These are phyloP conservation scores for Cryptotis parvus DNA, from an alignment of 2,113 vertebrate genomes.

Conservation along the genomic window DNA sequence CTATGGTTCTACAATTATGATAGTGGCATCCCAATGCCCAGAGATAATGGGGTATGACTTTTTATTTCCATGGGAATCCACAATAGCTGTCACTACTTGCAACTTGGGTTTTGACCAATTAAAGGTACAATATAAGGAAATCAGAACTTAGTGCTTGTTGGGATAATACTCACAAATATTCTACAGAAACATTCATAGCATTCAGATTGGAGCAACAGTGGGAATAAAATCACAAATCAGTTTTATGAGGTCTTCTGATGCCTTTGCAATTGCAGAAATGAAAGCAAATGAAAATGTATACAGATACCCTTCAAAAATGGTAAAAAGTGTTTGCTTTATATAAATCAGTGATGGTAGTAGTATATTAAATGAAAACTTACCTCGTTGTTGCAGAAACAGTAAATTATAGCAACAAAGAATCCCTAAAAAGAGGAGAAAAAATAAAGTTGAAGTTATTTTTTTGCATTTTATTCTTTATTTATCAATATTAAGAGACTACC, in stretches of 20 bases:
- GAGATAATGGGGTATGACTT: neutral
- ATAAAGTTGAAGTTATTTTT: slow-evolving; percentile 31
- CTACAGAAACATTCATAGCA: neutral
- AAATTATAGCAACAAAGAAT: slow-evolving; percentile 96
- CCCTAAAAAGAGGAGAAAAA: slow-evolving; percentile 88
- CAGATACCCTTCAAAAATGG: neutral
- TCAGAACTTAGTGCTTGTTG: neutral
- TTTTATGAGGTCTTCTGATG: neutral
- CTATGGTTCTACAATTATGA: neutral
- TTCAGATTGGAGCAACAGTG: neutral
- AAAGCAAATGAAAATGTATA: neutral
- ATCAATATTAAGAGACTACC: neutral
- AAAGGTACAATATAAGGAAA: neutral
- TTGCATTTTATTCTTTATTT: neutral
- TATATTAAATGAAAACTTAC: slow-evolving; percentile 85
- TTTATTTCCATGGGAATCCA: neutral
- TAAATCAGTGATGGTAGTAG: neutral
- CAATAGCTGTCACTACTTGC: neutral
- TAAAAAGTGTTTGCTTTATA: neutral
- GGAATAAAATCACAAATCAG: too few species aligned
- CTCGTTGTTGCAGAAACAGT: slow-evolving; percentile 99
- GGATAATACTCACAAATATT: neutral
- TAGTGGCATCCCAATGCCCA: neutral
- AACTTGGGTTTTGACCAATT: neutral
- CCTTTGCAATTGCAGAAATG: neutral